These are phyloP conservation scores for Scomberomorus guttatus DNA, from an alignment of 2,797 vertebrate genomes.

Conservation along the genomic window DNA sequence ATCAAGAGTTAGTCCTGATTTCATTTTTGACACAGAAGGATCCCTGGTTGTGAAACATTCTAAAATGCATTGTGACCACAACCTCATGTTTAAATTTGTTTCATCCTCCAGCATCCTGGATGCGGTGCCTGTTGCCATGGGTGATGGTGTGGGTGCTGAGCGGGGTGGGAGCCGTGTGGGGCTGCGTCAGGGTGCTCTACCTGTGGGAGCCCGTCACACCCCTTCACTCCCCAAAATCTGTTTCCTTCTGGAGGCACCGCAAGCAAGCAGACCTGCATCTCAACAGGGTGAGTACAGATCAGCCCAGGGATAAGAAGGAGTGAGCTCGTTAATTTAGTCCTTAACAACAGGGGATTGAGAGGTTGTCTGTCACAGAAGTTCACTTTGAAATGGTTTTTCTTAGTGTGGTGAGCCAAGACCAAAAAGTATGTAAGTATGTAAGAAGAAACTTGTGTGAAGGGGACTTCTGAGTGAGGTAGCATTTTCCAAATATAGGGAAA, in stretches of 20 bases:
- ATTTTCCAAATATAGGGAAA: constrained; percentile 12
- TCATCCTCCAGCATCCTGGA: constrained; percentile 86
- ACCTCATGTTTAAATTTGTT: background rate
- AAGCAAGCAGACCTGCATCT: constrained; percentile 97
- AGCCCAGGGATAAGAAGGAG: background rate
- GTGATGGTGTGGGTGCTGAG: constrained; percentile 96
- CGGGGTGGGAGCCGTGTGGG: constrained; percentile 94
- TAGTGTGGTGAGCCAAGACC: too few relatives aligned
- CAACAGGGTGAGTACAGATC: constrained; percentile 85
- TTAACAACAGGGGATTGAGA: too few relatives aligned
- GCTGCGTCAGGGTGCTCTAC: constrained; percentile 94
- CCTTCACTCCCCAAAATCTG: constrained; percentile 94
- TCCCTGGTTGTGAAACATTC: background rate
- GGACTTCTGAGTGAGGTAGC: background rate
- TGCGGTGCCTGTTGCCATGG: constrained; percentile 96
- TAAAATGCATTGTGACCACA: background rate
- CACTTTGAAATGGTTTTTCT: background rate
- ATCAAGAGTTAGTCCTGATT: background rate
- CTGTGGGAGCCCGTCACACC: constrained; percentile 95
- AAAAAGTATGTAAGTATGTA: too few relatives aligned
- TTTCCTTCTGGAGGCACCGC: constrained; percentile 97
- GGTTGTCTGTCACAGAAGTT: too few relatives aligned
- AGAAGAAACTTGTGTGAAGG: background rate
- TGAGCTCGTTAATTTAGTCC: too few relatives aligned
- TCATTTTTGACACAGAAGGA: background rate